These are phyloP conservation scores for Nilaparvata lugens DNA, from an alignment of 1,140 invertebrate genomes.

Conservation along the genomic window DNA sequence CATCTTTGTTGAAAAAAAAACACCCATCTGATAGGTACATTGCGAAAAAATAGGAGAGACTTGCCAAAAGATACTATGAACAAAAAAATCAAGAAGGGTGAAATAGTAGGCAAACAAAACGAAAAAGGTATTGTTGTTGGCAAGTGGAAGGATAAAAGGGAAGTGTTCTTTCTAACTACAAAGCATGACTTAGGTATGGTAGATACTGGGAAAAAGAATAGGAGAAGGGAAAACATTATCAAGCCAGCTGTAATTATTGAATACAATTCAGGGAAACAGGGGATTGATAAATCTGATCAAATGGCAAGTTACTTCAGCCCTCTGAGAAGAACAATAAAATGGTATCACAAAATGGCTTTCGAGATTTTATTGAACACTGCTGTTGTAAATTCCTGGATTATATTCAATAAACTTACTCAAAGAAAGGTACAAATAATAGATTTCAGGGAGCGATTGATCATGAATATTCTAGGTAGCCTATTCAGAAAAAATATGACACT, in stretches of 20 bases:
- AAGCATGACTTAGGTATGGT: background rate
- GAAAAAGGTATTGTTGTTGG: background rate
- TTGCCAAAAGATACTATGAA: no score
- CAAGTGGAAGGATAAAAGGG: no score
- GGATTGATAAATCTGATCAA: background rate
- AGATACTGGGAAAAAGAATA: background rate
- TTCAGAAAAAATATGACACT: no score
- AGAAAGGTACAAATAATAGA: background rate
- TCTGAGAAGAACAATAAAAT: background rate
- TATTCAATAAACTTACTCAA: background rate
- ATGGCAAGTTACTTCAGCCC: background rate
- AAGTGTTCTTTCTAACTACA: slow-evolving; percentile 11
- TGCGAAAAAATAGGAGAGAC: no score
- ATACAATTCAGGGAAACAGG: background rate
- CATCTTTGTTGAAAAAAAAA: background rate
- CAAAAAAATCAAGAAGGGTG: background rate
- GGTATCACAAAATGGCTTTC: slow-evolving; percentile 17
- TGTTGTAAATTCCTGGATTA: no score
- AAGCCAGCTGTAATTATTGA: background rate
- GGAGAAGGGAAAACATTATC: background rate
- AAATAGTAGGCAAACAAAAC: background rate
- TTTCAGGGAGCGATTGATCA: no score
- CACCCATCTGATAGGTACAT: background rate
- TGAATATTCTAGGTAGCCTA: no score
- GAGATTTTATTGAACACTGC: slow-evolving; percentile 6